Evolutionary conservation across 2,113 vertebrate genomes (phyloP).

Genomic region (Chionis minor): DNA sequence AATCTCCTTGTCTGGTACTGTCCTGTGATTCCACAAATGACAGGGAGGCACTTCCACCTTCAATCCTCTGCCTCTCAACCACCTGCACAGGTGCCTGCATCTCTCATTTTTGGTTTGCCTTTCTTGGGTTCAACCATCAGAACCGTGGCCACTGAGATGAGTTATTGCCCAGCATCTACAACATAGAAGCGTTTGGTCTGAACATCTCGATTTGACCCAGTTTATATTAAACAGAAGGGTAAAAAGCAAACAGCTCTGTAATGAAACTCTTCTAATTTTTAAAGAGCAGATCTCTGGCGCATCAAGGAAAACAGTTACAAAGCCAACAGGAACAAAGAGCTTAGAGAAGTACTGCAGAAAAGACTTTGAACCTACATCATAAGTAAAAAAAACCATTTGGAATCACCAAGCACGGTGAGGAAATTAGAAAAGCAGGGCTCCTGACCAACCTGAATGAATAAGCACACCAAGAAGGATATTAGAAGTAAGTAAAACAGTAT

Average conservation of each 20-base stretch:
- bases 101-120: background rate
- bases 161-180: background rate
- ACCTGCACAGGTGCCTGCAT: rapidly evolving
- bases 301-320: background rate
- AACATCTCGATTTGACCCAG: background rate
- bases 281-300: background rate
- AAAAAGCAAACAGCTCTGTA: background rate
- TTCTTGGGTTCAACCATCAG: background rate
- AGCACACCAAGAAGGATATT: background rate
- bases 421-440: background rate
- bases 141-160: background rate
- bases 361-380: background rate
- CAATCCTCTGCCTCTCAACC: background rate
- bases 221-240: background rate
- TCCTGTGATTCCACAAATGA: background rate
- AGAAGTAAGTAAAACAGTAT: background rate
- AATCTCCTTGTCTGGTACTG: background rate
- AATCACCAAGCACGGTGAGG: background rate
- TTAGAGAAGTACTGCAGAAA: background rate
- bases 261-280: constrained; percentile 10
- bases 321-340: background rate
- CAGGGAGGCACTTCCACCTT: background rate
- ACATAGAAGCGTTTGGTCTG: background rate
- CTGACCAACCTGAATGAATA: background rate
- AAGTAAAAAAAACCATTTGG: background rate